Conservation (phyloP, 2,888 invertebrate genomes). For the Alviniconcha strummeri region DNA sequence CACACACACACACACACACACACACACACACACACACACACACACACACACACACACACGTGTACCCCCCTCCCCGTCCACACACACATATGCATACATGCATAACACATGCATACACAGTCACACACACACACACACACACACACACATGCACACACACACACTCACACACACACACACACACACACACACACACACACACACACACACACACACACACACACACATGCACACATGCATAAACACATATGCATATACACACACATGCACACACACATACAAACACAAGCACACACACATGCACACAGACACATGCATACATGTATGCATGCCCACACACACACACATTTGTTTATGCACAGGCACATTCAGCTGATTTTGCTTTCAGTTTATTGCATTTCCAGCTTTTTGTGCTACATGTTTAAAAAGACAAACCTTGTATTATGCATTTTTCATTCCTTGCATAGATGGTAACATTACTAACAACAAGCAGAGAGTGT, state of each 20-base stretch:
- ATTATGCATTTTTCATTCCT: not conserved
- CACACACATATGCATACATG: not conserved
- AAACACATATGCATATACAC: not conserved
- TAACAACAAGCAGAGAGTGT: too few species aligned
- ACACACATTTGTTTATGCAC: not conserved
- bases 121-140: not conserved
- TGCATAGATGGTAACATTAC: too few species aligned
- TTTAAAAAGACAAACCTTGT: not conserved
- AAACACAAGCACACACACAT: conserved; percentile 1
- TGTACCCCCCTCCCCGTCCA: too few species aligned
- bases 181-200: conserved; percentile 2
- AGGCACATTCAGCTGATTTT: not conserved
- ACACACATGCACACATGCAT: not conserved
- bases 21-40: not conserved
- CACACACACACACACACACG: not conserved
- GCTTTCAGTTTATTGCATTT: not conserved
- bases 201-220: not conserved
- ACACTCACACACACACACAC: not conserved
- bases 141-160: not conserved
- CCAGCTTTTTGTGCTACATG: not conserved
- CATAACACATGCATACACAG: not conserved
- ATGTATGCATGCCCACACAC: not conserved
- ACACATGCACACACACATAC: not conserved
- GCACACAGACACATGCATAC: not conserved
- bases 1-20: conserved; percentile 13